Percentiles rank a stretch among this genome's conserved stretches.
Evolutionary conservation across 2,113 vertebrate genomes (phyloP).

Genomic region (Urocynchramus pylzowi): DNA sequence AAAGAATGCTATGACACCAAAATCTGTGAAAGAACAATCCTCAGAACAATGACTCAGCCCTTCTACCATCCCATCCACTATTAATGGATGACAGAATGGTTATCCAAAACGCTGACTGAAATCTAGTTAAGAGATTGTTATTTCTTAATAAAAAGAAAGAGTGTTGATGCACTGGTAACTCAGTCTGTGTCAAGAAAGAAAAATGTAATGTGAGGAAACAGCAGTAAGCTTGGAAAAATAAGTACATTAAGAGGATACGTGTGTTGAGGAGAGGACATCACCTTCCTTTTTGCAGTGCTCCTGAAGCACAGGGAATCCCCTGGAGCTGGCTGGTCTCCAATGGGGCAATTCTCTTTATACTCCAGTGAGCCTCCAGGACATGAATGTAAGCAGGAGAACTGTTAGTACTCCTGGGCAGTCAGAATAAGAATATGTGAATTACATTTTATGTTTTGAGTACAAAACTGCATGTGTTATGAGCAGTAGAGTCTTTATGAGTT

Average conservation of each 20-base stretch:
- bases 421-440: not conserved
- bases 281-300: not conserved
- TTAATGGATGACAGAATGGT: not conserved
- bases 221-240: not conserved
- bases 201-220: not conserved
- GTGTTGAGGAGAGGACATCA: not conserved
- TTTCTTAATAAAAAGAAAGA: not conserved
- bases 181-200: not conserved
- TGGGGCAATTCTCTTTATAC: not conserved
- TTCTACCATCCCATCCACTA: not conserved
- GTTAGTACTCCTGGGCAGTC: not conserved
- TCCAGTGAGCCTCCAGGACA: not conserved
- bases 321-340: not conserved
- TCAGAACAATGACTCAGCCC: not conserved
- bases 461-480: not conserved
- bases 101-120: not conserved
- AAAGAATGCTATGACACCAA: not conserved
- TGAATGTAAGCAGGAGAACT: not conserved
- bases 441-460: not conserved
- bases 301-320: not conserved
- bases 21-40: not conserved
- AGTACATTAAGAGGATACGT: not conserved
- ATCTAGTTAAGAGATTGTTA: too few species aligned
- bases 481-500: not conserved
- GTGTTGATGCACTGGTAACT: not conserved